A percentile compares a stretch with the other conserved stretches of the same genome.
Evolutionary conservation across 1,140 invertebrate genomes (phyloP).

Genomic region (Lucilia cuprina): DNA sequence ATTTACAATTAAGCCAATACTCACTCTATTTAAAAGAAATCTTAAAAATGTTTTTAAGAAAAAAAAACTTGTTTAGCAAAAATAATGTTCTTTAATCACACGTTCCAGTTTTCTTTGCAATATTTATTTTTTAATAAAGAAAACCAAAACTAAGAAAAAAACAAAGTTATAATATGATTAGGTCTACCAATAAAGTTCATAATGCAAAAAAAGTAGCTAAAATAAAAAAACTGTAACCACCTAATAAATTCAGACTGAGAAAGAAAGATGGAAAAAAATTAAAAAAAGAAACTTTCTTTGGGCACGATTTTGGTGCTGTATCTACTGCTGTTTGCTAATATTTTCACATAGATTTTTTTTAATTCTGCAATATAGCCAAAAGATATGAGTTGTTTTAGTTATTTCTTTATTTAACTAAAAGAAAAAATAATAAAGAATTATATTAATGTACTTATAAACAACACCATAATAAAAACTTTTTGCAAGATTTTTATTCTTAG

Average conservation of each 20-base stretch:
- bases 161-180: background rate
- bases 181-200: background rate
- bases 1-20: too few relatives aligned
- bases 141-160: background rate
- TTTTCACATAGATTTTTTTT: background rate
- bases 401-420: background rate
- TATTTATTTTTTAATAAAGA: background rate
- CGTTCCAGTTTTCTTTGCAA: background rate
- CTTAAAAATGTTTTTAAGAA: too few relatives aligned
- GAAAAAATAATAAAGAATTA: background rate
- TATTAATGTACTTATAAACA: background rate
- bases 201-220: background rate
- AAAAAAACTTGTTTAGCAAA: too few relatives aligned
- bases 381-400: constrained; percentile 5
- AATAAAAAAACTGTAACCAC: constrained; percentile 1
- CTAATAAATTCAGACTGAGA: background rate
- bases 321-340: background rate
- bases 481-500: background rate
- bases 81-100: background rate
- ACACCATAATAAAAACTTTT: background rate
- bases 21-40: too few relatives aligned
- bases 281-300: background rate
- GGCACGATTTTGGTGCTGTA: background rate
- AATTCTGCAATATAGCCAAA: background rate
- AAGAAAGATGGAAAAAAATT: background rate